Conservation (phyloP, 2,888 invertebrate genomes). For the Physocephala rufipes region DNA sequence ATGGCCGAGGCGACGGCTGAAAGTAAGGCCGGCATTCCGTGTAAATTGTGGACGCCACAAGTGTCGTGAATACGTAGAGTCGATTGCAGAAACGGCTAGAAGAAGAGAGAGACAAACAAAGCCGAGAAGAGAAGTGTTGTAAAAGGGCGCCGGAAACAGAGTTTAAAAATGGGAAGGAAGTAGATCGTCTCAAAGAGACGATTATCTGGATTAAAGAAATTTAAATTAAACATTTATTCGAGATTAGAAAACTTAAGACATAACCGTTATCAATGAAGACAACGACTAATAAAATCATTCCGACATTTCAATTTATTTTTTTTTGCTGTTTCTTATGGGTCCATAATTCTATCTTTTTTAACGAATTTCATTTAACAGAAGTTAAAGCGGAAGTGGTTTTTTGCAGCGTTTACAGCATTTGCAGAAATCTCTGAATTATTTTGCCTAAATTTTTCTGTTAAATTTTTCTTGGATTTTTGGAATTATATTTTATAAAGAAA, state of each 20-base stretch:
- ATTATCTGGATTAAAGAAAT: neutral
- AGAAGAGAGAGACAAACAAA: constrained; percentile 5
- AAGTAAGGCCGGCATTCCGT: constrained; percentile 92
- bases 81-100: constrained; percentile 59
- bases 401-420: no score
- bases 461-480: no score
- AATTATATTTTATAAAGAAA: no score
- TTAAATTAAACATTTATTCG: neutral
- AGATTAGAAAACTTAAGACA: neutral
- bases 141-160: neutral
- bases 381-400: no score
- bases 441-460: no score
- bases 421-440: no score
- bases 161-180: neutral
- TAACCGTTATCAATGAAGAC: no score
- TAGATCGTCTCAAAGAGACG: neutral
- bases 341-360: no score
- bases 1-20: constrained; percentile 83
- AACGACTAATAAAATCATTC: no score
- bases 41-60: constrained; percentile 95
- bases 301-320: no score
- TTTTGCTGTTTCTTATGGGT: no score
- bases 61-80: constrained; percentile 64
- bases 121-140: neutral
- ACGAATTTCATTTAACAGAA: no score